Evolutionary conservation across 2,888 invertebrate genomes (phyloP).

Genomic region (Emmelina monodactyla): DNA sequence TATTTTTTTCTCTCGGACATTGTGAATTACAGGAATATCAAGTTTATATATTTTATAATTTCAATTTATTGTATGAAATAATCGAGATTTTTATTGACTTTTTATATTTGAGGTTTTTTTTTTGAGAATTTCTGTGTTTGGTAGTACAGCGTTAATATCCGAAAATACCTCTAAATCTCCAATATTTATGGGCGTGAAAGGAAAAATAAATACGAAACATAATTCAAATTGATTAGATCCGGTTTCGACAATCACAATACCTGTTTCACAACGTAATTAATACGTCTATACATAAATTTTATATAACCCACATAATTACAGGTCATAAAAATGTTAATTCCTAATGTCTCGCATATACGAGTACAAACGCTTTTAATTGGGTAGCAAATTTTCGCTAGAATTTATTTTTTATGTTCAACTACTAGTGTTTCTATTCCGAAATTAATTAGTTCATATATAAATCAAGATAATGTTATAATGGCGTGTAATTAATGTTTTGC

Average conservation of each 20-base stretch:
- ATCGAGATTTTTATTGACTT: too few relatives aligned
- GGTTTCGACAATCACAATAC: conserved; percentile 25
- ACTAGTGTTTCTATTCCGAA: conserved; percentile 18
- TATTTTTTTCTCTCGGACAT: too few relatives aligned
- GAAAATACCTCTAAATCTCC: too few relatives aligned
- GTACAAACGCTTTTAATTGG: conserved; percentile 8
- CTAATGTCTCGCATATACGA: conserved; percentile 10
- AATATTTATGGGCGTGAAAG: conserved; percentile 28
- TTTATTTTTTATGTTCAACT: conserved; percentile 1
- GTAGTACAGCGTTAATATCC: too few relatives aligned
- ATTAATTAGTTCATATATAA: conserved; percentile 21
- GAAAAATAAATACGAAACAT: conserved; percentile 24
- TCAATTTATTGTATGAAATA: too few relatives aligned
- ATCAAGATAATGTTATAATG: conserved; percentile 22
- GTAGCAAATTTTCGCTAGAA: conserved; percentile 8
- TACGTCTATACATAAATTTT: not conserved
- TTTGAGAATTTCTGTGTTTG: too few relatives aligned
- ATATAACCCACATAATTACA: not conserved
- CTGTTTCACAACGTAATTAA: conserved; percentile 15
- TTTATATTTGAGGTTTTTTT: too few relatives aligned
- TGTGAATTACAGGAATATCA: too few relatives aligned
- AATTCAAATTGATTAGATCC: conserved; percentile 31
- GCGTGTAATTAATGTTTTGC: conserved; percentile 1
- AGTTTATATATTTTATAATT: too few relatives aligned
- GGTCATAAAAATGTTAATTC: conserved; percentile 15